Conservation (phyloP, 1,140 invertebrate species). For the Cecropterus lyciades region DNA sequence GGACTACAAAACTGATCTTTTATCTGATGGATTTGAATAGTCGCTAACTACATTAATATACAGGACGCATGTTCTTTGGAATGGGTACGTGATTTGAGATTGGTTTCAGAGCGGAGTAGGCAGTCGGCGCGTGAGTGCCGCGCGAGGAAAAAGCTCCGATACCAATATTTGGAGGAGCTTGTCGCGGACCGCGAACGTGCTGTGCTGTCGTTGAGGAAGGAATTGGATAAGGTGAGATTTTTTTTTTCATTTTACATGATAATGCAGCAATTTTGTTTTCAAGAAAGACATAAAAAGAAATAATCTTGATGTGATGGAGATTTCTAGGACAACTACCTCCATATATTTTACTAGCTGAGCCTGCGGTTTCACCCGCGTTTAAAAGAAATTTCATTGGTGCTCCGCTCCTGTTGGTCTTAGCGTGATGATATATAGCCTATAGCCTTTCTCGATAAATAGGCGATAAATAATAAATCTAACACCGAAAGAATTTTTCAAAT, state of each 20-base stretch:
- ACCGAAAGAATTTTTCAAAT: no score
- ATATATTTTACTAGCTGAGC: no score
- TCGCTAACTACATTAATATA: not conserved
- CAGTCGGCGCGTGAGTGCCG: conserved; percentile 98
- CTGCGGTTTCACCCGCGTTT: no score
- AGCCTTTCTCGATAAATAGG: no score
- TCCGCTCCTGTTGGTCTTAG: no score
- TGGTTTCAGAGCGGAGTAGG: conserved; percentile 93
- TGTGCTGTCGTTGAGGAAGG: conserved; percentile 94
- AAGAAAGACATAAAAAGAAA: no score
- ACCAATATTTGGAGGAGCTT: conserved; percentile 98
- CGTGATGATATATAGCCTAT: no score
- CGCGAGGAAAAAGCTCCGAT: conserved; percentile 97
- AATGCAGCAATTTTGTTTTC: no score
- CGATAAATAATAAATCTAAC: no score
- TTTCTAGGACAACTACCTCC: no score
- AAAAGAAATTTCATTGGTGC: no score
- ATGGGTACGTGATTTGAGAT: not conserved
- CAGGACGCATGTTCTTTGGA: not conserved
- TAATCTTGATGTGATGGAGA: no score
- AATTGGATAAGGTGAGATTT: conserved; percentile 92
- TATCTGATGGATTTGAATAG: conserved; percentile 8
- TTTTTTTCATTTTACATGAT: not conserved
- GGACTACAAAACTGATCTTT: not conserved
- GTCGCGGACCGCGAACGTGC: conserved; percentile 97